Conservation (phyloP, 2,113 vertebrate genomes). For the Ptilorrhoa leucosticta region DNA sequence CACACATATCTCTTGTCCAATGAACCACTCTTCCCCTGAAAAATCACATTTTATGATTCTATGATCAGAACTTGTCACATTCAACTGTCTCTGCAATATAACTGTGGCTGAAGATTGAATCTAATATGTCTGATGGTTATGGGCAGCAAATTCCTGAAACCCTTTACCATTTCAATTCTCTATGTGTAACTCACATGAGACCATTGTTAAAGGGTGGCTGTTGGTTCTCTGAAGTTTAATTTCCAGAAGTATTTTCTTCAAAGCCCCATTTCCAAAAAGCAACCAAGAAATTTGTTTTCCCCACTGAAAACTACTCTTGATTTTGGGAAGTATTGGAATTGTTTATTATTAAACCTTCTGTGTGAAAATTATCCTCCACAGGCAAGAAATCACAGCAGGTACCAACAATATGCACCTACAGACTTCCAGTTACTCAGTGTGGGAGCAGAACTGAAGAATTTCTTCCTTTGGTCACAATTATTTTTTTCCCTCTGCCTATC, state of each 20-base stretch:
- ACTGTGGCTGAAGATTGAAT: not conserved
- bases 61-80: not conserved
- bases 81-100: not conserved
- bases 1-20: not conserved
- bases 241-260: not conserved
- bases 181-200: not conserved
- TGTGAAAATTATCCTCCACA: not conserved
- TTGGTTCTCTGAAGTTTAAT: not conserved
- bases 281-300: not conserved
- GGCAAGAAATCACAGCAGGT: slow-evolving; percentile 17
- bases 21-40: not conserved
- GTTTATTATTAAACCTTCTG: not conserved
- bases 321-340: not conserved
- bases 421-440: not conserved
- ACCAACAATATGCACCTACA: not conserved
- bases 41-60: not conserved
- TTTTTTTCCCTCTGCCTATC: not conserved
- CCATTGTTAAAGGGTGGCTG: not conserved
- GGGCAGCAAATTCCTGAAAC: not conserved
- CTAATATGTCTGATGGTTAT: not conserved
- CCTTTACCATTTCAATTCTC: not conserved
- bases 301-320: not conserved
- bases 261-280: not conserved
- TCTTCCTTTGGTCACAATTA: not conserved
- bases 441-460: slow-evolving; percentile 6